phyloP scores from a whole-genome alignment of 2,888 invertebrate genomes.

The Drosophila testacea region DNA sequence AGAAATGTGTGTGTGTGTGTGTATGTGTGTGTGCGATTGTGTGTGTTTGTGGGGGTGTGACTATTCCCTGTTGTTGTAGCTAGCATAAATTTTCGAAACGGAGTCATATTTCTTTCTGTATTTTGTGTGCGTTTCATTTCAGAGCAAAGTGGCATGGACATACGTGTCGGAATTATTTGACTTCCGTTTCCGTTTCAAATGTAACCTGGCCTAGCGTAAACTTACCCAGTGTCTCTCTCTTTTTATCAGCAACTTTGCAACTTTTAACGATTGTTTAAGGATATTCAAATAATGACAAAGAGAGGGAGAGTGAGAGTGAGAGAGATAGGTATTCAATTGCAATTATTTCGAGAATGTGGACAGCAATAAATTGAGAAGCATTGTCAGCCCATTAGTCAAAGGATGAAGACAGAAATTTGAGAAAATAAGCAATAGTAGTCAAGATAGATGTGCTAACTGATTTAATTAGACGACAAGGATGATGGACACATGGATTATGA shows the following conservation, averaged over 20 bases:
- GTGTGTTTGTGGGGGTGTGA: constrained; percentile 21
- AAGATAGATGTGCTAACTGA: constrained; percentile 17
- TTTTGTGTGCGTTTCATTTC: constrained; percentile 70
- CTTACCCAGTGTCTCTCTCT: not conserved
- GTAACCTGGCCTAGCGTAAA: constrained; percentile 7
- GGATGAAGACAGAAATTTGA: not conserved
- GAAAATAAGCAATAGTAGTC: not conserved
- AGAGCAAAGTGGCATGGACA: constrained; percentile 74
- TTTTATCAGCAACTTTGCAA: constrained; percentile 28
- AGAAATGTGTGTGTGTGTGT: constrained; percentile 17
- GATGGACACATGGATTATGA: constrained; percentile 4
- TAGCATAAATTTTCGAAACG: constrained; percentile 72
- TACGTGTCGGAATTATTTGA: constrained; percentile 79
- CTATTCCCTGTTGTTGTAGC: constrained; percentile 10
- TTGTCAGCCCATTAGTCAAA: constrained; percentile 15
- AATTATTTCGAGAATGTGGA: not conserved
- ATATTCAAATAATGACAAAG: not conserved
- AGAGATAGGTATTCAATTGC: not conserved
- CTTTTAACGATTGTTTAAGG: constrained; percentile 1
- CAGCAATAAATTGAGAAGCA: constrained; percentile 13
- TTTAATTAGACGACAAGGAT: constrained; percentile 27
- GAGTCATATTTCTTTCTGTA: constrained; percentile 74
- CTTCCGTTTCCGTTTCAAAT: constrained; percentile 59
- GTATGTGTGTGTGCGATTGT: constrained; percentile 20
- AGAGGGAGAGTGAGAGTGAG: not conserved